A percentile compares a stretch with the other conserved stretches of the same genome.
Evolutionary conservation across 1,140 invertebrate genomes (phyloP).

Genomic region (Meteorus sp.): DNA sequence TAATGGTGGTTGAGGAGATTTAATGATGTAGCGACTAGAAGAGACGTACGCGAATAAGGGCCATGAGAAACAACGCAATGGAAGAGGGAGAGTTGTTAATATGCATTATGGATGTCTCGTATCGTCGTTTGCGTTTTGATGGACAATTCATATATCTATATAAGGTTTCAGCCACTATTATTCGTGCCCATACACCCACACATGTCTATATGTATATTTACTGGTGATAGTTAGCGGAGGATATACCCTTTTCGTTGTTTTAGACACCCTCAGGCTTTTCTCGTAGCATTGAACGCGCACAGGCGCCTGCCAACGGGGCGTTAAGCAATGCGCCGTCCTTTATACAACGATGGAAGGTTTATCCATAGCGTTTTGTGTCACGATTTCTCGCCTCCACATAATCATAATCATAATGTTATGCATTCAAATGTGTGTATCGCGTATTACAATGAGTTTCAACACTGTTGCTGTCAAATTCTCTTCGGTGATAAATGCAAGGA

Average conservation of each 20-base stretch:
- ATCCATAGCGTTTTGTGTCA: slow-evolving; percentile 10
- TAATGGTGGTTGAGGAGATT: not conserved
- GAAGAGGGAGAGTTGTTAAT: slow-evolving; percentile 14
- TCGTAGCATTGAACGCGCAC: slow-evolving; percentile 1
- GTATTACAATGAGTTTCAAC: not conserved
- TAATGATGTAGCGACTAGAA: slow-evolving; percentile 21
- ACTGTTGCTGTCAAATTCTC: too few species aligned
- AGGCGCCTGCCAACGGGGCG: not conserved
- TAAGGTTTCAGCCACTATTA: slow-evolving; percentile 4
- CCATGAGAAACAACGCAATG: slow-evolving; percentile 1
- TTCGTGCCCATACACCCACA: not conserved
- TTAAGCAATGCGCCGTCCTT: slow-evolving; percentile 13
- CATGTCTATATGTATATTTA: too few species aligned
- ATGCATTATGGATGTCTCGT: slow-evolving; percentile 26
- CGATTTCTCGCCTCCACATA: slow-evolving; percentile 5
- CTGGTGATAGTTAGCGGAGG: too few species aligned
- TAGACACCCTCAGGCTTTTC: slow-evolving; percentile 14
- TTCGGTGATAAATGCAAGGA: too few species aligned
- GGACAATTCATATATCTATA: too few species aligned
- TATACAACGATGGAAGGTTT: slow-evolving; percentile 14
- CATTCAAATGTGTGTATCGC: slow-evolving; percentile 14
- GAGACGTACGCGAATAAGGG: not conserved
- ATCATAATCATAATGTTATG: too few species aligned
- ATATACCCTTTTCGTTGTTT: not conserved
- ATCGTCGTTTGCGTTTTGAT: slow-evolving; percentile 18